A percentile compares a stretch with the other conserved stretches of the same genome.
These are phyloP conservation scores for Ailurus styani DNA, from an alignment of 2,113 vertebrate genomes.

Conservation along the genomic window DNA sequence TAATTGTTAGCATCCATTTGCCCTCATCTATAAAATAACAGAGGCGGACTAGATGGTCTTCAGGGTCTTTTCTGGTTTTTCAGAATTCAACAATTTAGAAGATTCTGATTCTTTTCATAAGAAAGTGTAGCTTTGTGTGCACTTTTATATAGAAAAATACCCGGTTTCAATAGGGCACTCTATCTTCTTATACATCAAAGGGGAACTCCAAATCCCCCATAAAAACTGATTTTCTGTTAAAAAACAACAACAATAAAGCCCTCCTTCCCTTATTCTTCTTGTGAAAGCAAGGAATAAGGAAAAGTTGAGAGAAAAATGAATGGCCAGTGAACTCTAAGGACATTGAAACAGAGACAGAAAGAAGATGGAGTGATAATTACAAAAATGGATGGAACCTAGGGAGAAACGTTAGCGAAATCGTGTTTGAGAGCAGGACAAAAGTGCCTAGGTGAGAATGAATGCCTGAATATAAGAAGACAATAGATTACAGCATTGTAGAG, in stretches of 20 bases:
- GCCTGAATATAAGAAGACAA: not conserved
- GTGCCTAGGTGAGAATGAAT: not conserved
- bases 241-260: not conserved
- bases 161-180: not conserved
- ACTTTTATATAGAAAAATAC: not conserved
- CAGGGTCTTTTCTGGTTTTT: not conserved
- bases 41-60: not conserved
- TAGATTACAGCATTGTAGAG: not conserved
- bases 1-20: not conserved
- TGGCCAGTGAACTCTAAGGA: not conserved
- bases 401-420: not conserved
- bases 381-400: not conserved
- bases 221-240: slow-evolving; percentile 39
- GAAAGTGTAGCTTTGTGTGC: not conserved
- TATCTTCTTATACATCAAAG: not conserved
- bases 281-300: not conserved
- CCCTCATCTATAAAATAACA: not conserved
- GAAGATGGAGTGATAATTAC: slow-evolving; percentile 37
- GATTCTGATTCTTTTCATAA: not conserved
- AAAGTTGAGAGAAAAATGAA: slow-evolving; percentile 28
- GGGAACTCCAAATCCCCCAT: not conserved
- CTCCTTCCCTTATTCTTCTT: not conserved
- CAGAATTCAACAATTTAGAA: not conserved
- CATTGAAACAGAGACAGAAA: not conserved
- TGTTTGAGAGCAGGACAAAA: not conserved